Evolutionary conservation across 2,888 invertebrate species (phyloP).

Genomic region (Axea sp.): DNA sequence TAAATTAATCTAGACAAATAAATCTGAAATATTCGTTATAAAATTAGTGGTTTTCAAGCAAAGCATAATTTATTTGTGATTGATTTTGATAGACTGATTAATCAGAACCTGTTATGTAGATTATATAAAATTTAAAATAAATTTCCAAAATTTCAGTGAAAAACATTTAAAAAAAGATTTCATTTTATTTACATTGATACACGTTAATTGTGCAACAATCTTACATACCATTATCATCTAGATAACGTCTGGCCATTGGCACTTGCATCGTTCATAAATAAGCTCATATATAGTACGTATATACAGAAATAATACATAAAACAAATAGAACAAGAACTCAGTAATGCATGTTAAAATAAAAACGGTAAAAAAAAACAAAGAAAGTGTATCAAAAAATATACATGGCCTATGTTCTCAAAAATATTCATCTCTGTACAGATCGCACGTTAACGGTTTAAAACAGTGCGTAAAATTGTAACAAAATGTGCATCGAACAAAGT

Average conservation of each 20-base stretch:
- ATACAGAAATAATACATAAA: background rate
- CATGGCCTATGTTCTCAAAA: conserved; percentile 14
- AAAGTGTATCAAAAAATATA: conserved; percentile 39
- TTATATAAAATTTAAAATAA: too few species aligned
- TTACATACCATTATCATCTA: background rate
- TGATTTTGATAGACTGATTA: too few species aligned
- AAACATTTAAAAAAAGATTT: conserved; percentile 1
- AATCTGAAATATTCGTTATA: too few species aligned
- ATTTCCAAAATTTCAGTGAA: too few species aligned
- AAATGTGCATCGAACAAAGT: conserved; percentile 8
- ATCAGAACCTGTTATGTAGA: too few species aligned
- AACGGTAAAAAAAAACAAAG: background rate
- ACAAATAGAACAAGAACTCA: background rate
- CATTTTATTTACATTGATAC: conserved; percentile 13
- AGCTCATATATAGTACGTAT: background rate
- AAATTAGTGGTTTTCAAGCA: too few species aligned
- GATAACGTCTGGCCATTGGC: conserved; percentile 12
- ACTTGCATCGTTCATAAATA: conserved; percentile 7
- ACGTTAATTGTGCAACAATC: background rate
- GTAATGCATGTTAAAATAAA: background rate
- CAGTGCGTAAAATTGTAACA: background rate
- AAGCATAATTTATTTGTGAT: too few species aligned
- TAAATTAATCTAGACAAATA: too few species aligned
- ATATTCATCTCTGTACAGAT: conserved; percentile 30
- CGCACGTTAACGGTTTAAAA: conserved; percentile 8